phyloP scores from a whole-genome alignment of 30 jellyfish, hydroid and myxozoan genomes.

The Hydractinia echinata region DNA sequence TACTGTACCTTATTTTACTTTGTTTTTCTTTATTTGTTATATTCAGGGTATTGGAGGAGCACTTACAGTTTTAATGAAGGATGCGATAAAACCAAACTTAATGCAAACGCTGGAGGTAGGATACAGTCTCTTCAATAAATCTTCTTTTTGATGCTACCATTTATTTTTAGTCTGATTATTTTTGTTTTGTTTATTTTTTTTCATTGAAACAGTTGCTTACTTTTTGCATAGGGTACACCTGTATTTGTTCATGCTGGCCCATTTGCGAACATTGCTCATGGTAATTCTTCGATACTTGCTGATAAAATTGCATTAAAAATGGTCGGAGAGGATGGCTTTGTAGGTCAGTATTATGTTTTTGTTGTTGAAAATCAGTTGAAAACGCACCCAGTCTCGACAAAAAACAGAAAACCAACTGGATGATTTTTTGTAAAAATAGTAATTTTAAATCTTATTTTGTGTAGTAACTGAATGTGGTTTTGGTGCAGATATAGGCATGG shows the following conservation, averaged over 20 bases:
- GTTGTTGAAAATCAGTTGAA: too few relatives aligned
- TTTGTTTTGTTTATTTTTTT: neutral
- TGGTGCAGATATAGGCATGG: slow-evolving; percentile 98
- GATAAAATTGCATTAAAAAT: slow-evolving; percentile 78
- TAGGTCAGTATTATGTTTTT: slow-evolving; percentile 44
- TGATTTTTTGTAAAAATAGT: too few relatives aligned
- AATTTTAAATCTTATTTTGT: neutral
- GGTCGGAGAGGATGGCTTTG: slow-evolving; percentile 90
- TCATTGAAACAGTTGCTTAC: neutral
- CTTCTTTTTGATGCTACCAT: too few relatives aligned
- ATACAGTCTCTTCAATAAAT: neutral
- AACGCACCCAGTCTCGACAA: too few relatives aligned
- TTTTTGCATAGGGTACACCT: slow-evolving; percentile 66
- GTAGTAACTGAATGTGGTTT: slow-evolving; percentile 94
- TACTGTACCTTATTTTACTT: too few relatives aligned
- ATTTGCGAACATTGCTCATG: slow-evolving; percentile 95
- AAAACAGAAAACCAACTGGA: too few relatives aligned
- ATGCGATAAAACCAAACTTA: slow-evolving; percentile 81
- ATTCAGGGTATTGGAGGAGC: slow-evolving; percentile 93
- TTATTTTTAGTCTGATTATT: neutral
- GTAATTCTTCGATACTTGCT: slow-evolving; percentile 82
- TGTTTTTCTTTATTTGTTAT: neutral
- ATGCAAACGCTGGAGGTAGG: slow-evolving; percentile 91
- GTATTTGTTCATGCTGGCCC: slow-evolving; percentile 99
- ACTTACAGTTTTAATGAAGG: slow-evolving; percentile 80